A percentile compares a stretch with the other conserved stretches of the same genome.
phyloP scores from a whole-genome alignment of 2,888 invertebrate genomes.

The Colletes collaris region DNA sequence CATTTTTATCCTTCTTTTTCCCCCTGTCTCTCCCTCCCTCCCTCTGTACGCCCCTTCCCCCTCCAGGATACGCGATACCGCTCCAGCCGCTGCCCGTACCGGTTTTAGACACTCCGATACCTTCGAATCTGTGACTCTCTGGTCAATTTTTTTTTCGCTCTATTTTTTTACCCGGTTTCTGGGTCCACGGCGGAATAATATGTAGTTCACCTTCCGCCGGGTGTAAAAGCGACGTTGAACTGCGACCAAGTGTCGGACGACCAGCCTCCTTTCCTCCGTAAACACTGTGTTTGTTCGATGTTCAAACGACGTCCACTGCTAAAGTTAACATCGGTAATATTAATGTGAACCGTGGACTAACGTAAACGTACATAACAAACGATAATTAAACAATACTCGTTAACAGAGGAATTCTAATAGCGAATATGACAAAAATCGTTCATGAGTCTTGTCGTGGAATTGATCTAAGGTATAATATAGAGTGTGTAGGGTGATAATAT shows the following conservation, averaged over 20 bases:
- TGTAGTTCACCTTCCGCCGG: constrained; percentile 44
- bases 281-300: too few relatives aligned
- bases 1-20: constrained; percentile 38
- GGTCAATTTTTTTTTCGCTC: constrained; percentile 11
- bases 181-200: constrained; percentile 49
- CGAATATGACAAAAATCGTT: too few relatives aligned
- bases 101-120: constrained; percentile 56
- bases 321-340: too few relatives aligned
- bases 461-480: too few relatives aligned
- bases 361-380: too few relatives aligned
- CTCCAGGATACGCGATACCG: constrained; percentile 44
- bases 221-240: neutral
- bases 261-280: too few relatives aligned
- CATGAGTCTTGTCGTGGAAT: too few relatives aligned
- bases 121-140: constrained; percentile 42
- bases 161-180: constrained; percentile 28
- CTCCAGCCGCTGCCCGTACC: constrained; percentile 38
- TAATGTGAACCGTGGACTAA: too few relatives aligned
- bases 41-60: neutral
- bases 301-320: too few relatives aligned
- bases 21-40: neutral
- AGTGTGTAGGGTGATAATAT: too few relatives aligned
- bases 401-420: too few relatives aligned
- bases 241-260: neutral
- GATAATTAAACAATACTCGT: too few relatives aligned